phyloP scores from a whole-genome alignment of 2,797 vertebrate species.

The Schizopygopsis malacanthus region DNA sequence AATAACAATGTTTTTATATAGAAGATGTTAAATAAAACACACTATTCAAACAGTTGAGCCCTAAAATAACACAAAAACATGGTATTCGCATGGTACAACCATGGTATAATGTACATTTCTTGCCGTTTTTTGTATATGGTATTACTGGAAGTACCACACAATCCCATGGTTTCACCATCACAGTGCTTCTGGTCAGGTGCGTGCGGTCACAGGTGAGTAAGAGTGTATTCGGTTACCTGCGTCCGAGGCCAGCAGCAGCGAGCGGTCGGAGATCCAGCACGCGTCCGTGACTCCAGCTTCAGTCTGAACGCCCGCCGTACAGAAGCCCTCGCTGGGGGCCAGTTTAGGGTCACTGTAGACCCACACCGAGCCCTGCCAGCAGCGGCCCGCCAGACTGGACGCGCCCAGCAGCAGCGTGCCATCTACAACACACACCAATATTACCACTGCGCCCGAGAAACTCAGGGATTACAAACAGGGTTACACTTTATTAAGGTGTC shows the following conservation, averaged over 20 bases:
- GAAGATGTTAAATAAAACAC: too few species aligned
- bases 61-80: too few species aligned
- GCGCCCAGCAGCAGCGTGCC: conserved; percentile 88
- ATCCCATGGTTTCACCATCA: background rate
- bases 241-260: conserved; percentile 88
- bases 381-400: conserved; percentile 89
- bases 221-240: conserved; percentile 79
- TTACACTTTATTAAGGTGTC: too few species aligned
- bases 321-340: conserved; percentile 92
- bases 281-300: conserved; percentile 89
- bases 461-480: background rate
- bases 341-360: conserved; percentile 87
- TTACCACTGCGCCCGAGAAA: too few species aligned
- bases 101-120: background rate
- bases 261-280: conserved; percentile 87
- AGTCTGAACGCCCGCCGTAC: conserved; percentile 93
- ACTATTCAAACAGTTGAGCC: too few species aligned
- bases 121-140: too few species aligned
- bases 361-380: conserved; percentile 95
- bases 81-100: too few species aligned
- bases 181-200: too few species aligned
- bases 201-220: background rate
- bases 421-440: conserved; percentile 72
- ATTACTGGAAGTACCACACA: too few species aligned
- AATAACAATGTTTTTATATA: background rate